These are phyloP conservation scores for Tetropium fuscum DNA, from an alignment of 2,888 invertebrate species.

Conservation along the genomic window DNA sequence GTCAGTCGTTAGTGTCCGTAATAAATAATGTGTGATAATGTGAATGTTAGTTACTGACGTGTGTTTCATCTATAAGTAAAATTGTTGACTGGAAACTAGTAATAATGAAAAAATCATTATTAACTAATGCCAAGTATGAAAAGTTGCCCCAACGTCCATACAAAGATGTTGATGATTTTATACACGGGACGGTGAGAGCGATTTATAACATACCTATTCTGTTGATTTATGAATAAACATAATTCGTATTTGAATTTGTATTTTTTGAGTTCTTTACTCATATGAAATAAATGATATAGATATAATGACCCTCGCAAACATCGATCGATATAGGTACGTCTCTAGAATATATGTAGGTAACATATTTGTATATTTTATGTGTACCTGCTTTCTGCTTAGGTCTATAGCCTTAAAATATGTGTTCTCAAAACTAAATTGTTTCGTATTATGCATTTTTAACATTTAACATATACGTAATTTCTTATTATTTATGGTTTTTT, in stretches of 20 bases:
- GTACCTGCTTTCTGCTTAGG: too few species aligned
- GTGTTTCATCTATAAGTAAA: conserved; percentile 1
- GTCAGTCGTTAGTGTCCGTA: conserved; percentile 10
- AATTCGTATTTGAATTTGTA: not conserved
- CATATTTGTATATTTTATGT: too few species aligned
- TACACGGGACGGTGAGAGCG: conserved; percentile 52
- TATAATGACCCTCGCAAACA: conserved; percentile 18
- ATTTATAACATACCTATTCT: conserved; percentile 2
- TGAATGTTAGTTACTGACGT: conserved; percentile 7
- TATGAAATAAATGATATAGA: not conserved
- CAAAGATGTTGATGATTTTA: conserved; percentile 54
- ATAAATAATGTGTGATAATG: conserved; percentile 10
- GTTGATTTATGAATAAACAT: conserved; percentile 16
- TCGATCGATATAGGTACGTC: conserved; percentile 13
- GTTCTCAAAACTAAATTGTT: too few species aligned
- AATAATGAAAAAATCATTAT: conserved; percentile 61
- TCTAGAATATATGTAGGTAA: too few species aligned
- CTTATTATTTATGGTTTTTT: too few species aligned
- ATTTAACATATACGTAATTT: too few species aligned
- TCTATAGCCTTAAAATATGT: too few species aligned
- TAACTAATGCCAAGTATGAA: conserved; percentile 62
- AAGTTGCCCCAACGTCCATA: conserved; percentile 61
- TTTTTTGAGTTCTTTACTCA: not conserved
- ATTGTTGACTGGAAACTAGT: not conserved
- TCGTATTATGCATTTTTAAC: too few species aligned